Evolutionary conservation across 2,113 vertebrate species (phyloP).

Genomic region (Heloderma charlesbogerti): DNA sequence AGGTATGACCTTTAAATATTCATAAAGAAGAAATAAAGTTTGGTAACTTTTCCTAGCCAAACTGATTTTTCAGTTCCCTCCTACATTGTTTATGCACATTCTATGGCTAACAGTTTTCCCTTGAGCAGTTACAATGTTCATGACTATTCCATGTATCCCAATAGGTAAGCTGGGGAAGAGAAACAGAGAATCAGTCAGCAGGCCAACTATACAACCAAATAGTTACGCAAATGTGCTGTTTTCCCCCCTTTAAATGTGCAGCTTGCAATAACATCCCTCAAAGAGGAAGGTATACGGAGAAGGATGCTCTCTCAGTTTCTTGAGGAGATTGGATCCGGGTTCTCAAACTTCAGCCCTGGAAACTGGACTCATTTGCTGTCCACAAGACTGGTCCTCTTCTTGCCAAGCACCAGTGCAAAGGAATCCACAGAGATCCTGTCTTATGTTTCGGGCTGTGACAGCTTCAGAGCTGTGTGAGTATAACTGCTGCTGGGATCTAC

Average conservation of each 20-base stretch:
- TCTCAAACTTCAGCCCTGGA: slow-evolving; percentile 18
- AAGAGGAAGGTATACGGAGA: slow-evolving; percentile 1
- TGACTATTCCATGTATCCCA: background rate
- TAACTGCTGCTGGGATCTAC: background rate
- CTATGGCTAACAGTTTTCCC: background rate
- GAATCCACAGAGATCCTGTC: slow-evolving; percentile 33
- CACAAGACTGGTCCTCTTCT: slow-evolving; percentile 17
- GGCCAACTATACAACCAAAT: background rate
- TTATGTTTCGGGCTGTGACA: slow-evolving; percentile 28
- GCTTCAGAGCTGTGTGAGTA: slow-evolving; percentile 52
- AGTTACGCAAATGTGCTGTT: background rate
- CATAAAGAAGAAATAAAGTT: background rate
- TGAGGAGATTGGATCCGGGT: background rate
- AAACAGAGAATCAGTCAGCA: background rate
- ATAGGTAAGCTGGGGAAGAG: background rate
- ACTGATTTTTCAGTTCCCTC: background rate
- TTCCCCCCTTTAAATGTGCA: slow-evolving; percentile 9
- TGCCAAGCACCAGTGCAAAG: slow-evolving; percentile 27
- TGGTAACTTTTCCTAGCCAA: background rate
- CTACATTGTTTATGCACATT: background rate
- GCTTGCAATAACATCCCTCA: slow-evolving; percentile 21
- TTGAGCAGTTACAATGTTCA: background rate
- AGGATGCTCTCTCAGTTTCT: slow-evolving; percentile 44
- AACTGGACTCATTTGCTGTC: slow-evolving; percentile 46
- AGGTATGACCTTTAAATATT: slow-evolving; percentile 4